A percentile compares a stretch with the other conserved stretches of the same genome.
Evolutionary conservation across 92 coral and sea anemone species (phyloP).

Genomic region (Siderastrea radians): DNA sequence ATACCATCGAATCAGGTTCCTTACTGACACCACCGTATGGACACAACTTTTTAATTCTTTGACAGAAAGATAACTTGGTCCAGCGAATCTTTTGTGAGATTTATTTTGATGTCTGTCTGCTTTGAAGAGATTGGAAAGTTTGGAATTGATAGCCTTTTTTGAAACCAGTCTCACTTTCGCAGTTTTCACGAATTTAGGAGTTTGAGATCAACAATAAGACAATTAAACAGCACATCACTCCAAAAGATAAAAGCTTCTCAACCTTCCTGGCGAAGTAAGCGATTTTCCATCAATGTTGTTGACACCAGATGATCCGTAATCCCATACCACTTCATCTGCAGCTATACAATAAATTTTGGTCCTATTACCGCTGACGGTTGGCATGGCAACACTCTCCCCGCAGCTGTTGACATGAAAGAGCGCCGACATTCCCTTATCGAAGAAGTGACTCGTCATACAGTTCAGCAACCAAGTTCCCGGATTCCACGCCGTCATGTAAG

Average conservation of each 20-base stretch:
- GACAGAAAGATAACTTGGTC: too few species aligned
- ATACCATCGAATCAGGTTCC: too few species aligned
- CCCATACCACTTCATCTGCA: constrained; percentile 78
- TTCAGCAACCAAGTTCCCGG: constrained; percentile 95
- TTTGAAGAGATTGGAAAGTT: too few species aligned
- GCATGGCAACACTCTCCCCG: constrained; percentile 19
- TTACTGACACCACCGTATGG: too few species aligned
- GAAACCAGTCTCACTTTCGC: too few species aligned
- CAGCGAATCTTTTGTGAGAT: too few species aligned
- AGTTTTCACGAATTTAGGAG: too few species aligned
- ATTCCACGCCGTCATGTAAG: constrained; percentile 85
- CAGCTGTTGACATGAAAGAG: constrained; percentile 68
- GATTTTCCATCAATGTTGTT: constrained; percentile 62
- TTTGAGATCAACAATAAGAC: too few species aligned
- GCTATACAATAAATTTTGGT: constrained; percentile 73
- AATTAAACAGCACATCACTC: background rate
- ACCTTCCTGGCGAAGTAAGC: constrained; percentile 59
- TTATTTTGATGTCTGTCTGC: too few species aligned
- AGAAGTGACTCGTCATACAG: constrained; percentile 85
- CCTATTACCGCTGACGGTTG: constrained; percentile 40
- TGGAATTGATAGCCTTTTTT: too few species aligned
- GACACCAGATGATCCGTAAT: constrained; percentile 79
- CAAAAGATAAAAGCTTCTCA: background rate
- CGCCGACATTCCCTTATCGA: constrained; percentile 83
- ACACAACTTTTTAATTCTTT: too few species aligned